Conservation (phyloP, 1,140 invertebrate species). For the Schmidtea mediterranea region DNA sequence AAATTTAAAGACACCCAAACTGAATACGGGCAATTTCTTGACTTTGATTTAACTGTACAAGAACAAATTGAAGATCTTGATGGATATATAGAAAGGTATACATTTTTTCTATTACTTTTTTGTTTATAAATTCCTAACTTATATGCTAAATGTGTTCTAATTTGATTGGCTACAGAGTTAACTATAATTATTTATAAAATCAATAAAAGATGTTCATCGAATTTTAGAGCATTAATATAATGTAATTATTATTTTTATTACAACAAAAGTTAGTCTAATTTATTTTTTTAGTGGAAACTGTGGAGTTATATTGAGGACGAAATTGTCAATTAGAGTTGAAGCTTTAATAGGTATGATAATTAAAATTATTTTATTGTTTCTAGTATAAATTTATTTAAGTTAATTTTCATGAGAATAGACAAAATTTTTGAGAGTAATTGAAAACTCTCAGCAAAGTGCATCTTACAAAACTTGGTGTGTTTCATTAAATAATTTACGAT, state of each 20-base stretch:
- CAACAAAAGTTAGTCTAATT: constrained; percentile 24
- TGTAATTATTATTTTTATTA: background rate
- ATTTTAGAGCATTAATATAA: background rate
- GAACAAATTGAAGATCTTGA: constrained; percentile 85
- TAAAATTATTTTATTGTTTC: background rate
- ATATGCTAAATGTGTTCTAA: background rate
- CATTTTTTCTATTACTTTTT: constrained; percentile 10
- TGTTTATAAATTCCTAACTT: background rate
- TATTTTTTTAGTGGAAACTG: constrained; percentile 61
- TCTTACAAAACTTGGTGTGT: too few species aligned
- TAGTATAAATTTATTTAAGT: too few species aligned
- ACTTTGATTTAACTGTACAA: constrained; percentile 67
- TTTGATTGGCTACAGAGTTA: background rate
- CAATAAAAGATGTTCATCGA: background rate
- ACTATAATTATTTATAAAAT: background rate
- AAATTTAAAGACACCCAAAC: constrained; percentile 50
- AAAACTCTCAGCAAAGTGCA: too few species aligned
- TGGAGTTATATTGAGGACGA: constrained; percentile 73
- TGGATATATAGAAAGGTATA: constrained; percentile 69
- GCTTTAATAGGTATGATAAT: constrained; percentile 70
- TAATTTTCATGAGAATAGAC: too few species aligned
- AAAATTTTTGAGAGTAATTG: too few species aligned
- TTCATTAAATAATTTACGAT: too few species aligned
- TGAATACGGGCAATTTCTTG: constrained; percentile 66
- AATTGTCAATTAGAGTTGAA: constrained; percentile 78